Base-by-base conservation (phyloP, 2,888 invertebrate species). In the Cheilosia vulpina region DNA sequence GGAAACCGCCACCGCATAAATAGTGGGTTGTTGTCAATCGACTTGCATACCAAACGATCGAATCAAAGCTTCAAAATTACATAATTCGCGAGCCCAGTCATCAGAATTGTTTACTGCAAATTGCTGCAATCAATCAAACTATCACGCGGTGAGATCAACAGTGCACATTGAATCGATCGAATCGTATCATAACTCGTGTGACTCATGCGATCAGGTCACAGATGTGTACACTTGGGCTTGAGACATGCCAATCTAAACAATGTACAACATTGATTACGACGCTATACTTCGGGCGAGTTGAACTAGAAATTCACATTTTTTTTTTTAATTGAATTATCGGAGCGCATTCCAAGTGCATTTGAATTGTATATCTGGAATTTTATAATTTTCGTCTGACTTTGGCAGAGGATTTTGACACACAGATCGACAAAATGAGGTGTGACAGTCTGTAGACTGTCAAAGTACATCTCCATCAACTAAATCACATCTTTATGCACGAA, bases 61-160 rank as follows among this genome's bases (percentile, higher is more conserved):
- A 58, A 58, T 68, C 4, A 3, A 34, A 34, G 11, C 34, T 11
- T 34, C 3, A 19, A 19, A 47, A 47, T 47, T 19, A 19, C 17
- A 47, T 47, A 47, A 47, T 38, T 38, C 38, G 38, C 38, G 13
- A 47, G 17, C 17, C 17, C 13, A 47, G 17, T 19, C 45, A 47
- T 47, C 17, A 19, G 21, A 21, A 52, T 53, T 53, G 47, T 77
- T 47, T 55, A 62, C 57, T 63, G 78, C 62, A 78, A 83, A 68
- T 83, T 73, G 52, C 63, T 58, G 60, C 68, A 73, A 83, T 83
- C 73, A 78, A 83, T 83, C 78, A 83, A 78, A 63, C 55, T 73
- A 69, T 83, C 73, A 69, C 68, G 63, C 68, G 62, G 73, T 83
- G 78, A 83, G 73, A 83, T 78, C 83, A 83, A 78, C 78, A 73